These are phyloP conservation scores for Delichon dasypus DNA, from an alignment of 2,797 vertebrate species.

Conservation along the genomic window DNA sequence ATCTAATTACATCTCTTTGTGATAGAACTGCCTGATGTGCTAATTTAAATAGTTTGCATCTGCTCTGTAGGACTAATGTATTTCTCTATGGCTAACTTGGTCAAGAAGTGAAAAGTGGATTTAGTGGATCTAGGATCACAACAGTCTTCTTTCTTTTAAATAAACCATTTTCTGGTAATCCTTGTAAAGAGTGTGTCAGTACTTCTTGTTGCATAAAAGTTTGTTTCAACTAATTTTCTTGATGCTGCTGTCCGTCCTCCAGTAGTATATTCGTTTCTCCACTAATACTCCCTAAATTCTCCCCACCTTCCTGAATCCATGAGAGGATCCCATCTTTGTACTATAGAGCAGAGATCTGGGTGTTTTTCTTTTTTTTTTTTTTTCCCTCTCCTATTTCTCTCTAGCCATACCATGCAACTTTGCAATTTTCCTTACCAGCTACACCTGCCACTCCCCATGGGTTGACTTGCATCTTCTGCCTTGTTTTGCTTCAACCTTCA, in stretches of 20 bases:
- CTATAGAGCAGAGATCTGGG: neutral
- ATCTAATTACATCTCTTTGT: constrained; percentile 37
- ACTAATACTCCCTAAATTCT: neutral
- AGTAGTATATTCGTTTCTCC: neutral
- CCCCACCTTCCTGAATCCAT: neutral
- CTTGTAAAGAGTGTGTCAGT: neutral
- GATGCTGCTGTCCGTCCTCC: neutral
- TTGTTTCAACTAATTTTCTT: neutral
- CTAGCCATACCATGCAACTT: neutral
- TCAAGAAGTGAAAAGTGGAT: neutral
- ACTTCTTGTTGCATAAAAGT: neutral
- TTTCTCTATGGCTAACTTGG: neutral
- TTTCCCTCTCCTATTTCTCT: fast-evolving
- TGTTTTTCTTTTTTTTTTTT: neutral
- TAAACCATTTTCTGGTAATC: neutral
- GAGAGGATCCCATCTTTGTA: neutral
- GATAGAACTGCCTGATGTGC: neutral
- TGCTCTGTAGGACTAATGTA: neutral
- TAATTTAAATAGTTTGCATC: neutral
- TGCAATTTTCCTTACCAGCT: neutral
- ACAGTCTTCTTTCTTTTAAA: neutral
- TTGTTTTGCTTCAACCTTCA: neutral
- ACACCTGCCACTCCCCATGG: fast-evolving
- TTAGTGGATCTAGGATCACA: neutral
- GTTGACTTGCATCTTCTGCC: neutral